Base-by-base conservation (phyloP, 2,797 vertebrate genomes). In the Hemibagrus guttatus region DNA sequence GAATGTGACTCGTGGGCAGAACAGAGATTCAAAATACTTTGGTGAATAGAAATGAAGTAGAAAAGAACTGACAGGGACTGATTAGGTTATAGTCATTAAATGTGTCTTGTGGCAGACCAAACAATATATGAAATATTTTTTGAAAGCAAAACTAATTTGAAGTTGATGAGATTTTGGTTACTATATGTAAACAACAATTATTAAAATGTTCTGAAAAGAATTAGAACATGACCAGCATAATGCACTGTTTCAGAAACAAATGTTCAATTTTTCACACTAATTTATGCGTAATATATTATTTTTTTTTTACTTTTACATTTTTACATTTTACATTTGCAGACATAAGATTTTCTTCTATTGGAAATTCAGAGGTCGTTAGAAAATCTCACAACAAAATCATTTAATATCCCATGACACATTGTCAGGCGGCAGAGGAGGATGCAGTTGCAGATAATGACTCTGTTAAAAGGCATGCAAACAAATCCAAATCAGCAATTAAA, bases 1-100 rank as follows among this genome's bases (percentile, higher is more conserved):
- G 88, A 89, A 91, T 49, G 63, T 88, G 87, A 89, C 83, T 84
- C 84, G 52, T 84, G 66, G 83, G 84, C 84, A 83, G 72, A 64
- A 39, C 42, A 61, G 46, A 59, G 66, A 75, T 82, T 88, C 35
- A 59, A 80, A 85, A 82, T 78, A 52, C n/a, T 52, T 28, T 52
- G 39, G n/a, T 82, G n/a, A 84, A 72, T 84, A 85, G 66, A 88
- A 59, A 82, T 58, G 79, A 72, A 76, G 71, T 54, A 39, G 31
- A 58, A 81, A 83, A 39, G 42, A 46, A 68, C 14, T 66, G 63
- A 42, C 49, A 85, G 84, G 61, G 72, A 88, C 46, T 87, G 81
- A 89, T 85, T 88, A 85, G n/a, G 35, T 72, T 16, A 59, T 71
- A 90, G 28, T 82, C 23, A 28, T 42, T 71, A 56, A 87, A 42